Evolutionary conservation across 2,888 invertebrate species (phyloP).

Genomic region (Noctua pronuba): DNA sequence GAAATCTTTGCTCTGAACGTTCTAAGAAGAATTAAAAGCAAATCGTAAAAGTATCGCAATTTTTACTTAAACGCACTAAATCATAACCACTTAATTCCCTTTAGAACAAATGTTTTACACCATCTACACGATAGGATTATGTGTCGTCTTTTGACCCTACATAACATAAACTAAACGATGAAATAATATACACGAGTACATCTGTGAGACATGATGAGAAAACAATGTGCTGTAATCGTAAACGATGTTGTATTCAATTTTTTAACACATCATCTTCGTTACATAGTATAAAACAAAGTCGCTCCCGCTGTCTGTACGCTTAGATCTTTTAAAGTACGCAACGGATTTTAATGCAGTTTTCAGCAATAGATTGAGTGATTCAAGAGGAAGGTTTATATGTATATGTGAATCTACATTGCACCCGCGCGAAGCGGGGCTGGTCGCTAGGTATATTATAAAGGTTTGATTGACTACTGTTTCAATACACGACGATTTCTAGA

Average conservation of each 20-base stretch:
- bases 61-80: slow-evolving; percentile 7
- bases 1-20: not conserved
- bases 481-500: not conserved
- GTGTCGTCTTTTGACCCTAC: slow-evolving; percentile 29
- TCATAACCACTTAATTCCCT: not conserved
- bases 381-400: too few relatives aligned
- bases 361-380: too few relatives aligned
- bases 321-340: too few relatives aligned
- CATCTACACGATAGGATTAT: slow-evolving; percentile 28
- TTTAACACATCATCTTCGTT: slow-evolving; percentile 30
- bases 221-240: slow-evolving; percentile 49
- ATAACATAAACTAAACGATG: slow-evolving; percentile 52
- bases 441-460: not conserved
- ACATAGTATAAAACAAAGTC: too few relatives aligned
- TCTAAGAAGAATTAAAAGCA: too few relatives aligned
- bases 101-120: slow-evolving; percentile 3
- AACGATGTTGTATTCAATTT: slow-evolving; percentile 55
- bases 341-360: too few relatives aligned
- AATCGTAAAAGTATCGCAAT: not conserved
- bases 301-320: too few relatives aligned
- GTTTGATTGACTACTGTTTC: not conserved
- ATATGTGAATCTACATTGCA: too few relatives aligned
- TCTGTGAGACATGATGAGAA: slow-evolving; percentile 50
- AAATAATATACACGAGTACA: slow-evolving; percentile 55
- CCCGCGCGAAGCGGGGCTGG: too few relatives aligned